phyloP scores from a whole-genome alignment of 2,113 vertebrate genomes.

The Ahaetulla prasina region DNA sequence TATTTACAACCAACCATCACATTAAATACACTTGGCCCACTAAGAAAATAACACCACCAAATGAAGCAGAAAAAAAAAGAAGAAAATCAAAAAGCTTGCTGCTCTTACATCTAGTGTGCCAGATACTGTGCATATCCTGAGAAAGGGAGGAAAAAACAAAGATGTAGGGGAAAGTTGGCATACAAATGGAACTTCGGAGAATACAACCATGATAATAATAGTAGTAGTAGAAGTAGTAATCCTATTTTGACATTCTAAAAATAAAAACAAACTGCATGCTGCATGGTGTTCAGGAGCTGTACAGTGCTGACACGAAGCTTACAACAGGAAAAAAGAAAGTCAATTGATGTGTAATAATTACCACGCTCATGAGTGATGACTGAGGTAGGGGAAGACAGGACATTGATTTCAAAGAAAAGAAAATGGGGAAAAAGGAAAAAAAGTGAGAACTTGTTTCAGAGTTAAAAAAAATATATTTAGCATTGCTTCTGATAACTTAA shows the following conservation, averaged over 20 bases:
- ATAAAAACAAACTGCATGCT: slow-evolving; percentile 24
- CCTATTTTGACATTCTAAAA: slow-evolving; percentile 23
- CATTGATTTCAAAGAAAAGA: slow-evolving; percentile 78
- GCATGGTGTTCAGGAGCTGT: slow-evolving; percentile 70
- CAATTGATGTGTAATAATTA: slow-evolving; percentile 82
- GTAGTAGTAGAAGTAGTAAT: slow-evolving; percentile 23
- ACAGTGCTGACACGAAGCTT: slow-evolving; percentile 80
- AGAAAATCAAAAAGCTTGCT: slow-evolving; percentile 60
- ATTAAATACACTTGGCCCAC: slow-evolving; percentile 56
- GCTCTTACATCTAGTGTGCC: slow-evolving; percentile 72
- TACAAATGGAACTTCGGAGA: slow-evolving; percentile 46
- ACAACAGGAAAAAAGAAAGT: slow-evolving; percentile 72
- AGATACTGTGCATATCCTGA: slow-evolving; percentile 81
- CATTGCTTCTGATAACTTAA: slow-evolving; percentile 48
- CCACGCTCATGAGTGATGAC: slow-evolving; percentile 93
- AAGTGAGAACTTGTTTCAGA: slow-evolving; percentile 67
- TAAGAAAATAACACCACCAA: slow-evolving; percentile 46
- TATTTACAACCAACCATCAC: slow-evolving; percentile 61
- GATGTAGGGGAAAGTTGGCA: slow-evolving; percentile 44
- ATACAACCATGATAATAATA: slow-evolving; percentile 38
- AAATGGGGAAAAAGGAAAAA: slow-evolving; percentile 69
- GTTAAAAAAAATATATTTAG: slow-evolving; percentile 69
- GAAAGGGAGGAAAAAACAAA: slow-evolving; percentile 58
- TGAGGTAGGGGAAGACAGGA: slow-evolving; percentile 81
- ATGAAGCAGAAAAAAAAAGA: slow-evolving; percentile 35